Evolutionary conservation across 2,113 vertebrate species (phyloP), one percentile per base, ranked within the genome.

Genomic region (Lagopus muta): DNA sequence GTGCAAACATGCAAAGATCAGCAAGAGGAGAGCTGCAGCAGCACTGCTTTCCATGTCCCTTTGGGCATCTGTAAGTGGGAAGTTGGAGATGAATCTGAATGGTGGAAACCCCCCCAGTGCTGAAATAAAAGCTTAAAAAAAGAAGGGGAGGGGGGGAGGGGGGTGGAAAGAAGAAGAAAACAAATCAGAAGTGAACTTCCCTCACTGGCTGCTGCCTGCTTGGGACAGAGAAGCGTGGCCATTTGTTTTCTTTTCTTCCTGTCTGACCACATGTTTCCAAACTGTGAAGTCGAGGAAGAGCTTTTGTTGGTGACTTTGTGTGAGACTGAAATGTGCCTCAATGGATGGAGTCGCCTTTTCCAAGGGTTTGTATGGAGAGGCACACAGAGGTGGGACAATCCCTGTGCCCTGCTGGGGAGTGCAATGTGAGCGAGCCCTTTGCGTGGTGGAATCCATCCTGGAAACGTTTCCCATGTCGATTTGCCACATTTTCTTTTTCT

Each of bases 231-330:
- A 48, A 73, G 69, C 34, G 2, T 1, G 21, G 85, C 52, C 24
- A 5, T 11, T 24, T n/a, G 8, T 62, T 4, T 2, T 30, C 40
- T 0, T 0, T 3, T 11, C 81, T 61, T 54, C 0, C 0, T 8
- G 38, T 6, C 62, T 42, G 52, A 36, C 65, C 36, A 15, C 0
- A 0, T 2, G 6, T 28, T 45, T 72, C 79, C 45, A 73, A 64
- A 71, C 50, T 6, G 17, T 0, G 2, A 32, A 50, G 6, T 3
- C 14, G 19, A 10, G 61, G 61, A 40, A 16, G 16, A 25, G 36
- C 61, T 11, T 62, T 16, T 27, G 24, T 22, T 9, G 61, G 61
- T 11, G 38, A 40, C 25, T 17, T 19, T 57, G 54, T 30, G 54
- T 10, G 32, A 11, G 28, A 25, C 25, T 28, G 27, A 27, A 28